These are phyloP conservation scores for Mirounga angustirostris DNA, from an alignment of 2,113 vertebrate species.

Conservation along the genomic window DNA sequence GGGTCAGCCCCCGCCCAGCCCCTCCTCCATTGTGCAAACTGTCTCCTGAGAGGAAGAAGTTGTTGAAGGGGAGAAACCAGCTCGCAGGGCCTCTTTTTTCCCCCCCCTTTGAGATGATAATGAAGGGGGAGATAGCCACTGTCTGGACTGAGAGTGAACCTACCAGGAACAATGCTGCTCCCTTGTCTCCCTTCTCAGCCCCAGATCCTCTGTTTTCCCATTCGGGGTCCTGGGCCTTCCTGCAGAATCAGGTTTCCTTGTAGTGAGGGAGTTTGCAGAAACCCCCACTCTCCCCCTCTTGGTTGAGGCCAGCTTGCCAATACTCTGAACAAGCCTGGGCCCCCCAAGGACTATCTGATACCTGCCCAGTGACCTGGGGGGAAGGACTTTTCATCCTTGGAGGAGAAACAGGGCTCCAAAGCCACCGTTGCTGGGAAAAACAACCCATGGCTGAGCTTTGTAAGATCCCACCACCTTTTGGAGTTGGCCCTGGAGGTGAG, in stretches of 20 bases:
- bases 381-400: neutral
- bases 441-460: neutral
- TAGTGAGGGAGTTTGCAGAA: neutral
- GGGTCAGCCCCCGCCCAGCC: neutral
- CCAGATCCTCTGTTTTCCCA: neutral
- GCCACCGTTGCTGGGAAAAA: neutral
- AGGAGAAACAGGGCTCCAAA: neutral
- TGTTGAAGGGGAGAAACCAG: neutral
- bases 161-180: neutral
- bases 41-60: constrained; percentile 42
- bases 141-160: neutral
- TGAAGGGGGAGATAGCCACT: neutral
- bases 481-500: neutral
- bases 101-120: constrained; percentile 62
- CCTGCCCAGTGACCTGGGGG: neutral
- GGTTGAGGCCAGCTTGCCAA: neutral
- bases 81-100: constrained; percentile 24
- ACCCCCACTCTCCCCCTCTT: neutral
- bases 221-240: neutral
- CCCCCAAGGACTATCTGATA: neutral
- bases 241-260: neutral
- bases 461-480: neutral
- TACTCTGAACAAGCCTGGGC: neutral
- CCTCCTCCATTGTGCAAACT: constrained; percentile 13
- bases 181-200: neutral